Evolutionary conservation across 2,113 vertebrate genomes (phyloP), one percentile per base, ranked within the genome.

Genomic region (Passer montanus): DNA sequence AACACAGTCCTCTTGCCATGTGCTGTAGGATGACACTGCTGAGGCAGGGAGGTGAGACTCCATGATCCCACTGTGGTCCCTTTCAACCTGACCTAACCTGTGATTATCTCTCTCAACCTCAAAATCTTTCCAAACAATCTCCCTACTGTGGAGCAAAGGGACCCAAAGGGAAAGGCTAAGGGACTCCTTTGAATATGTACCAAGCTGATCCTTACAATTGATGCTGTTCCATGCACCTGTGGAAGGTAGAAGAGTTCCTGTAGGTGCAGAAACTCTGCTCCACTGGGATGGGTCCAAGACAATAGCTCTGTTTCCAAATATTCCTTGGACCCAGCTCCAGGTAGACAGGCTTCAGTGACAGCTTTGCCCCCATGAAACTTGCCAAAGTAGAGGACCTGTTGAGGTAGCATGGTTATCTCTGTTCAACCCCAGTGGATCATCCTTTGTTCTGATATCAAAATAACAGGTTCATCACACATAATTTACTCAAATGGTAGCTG

Each of bases 181-280:
- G 41, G 14, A 47, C 31, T 50, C 37, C 8, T 11, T 16, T 11
- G 8, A 15, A 0, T 10, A 1, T 15, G 6, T 6, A 52, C 27
- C 30, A 68, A 31, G 4, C 11, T 44, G 30, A 59, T 72, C 19
- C 53, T 64, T 47, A 26, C 52, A 77, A 35, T 2, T 7, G 28
- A 24, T 60, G 33, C 16, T 1, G 12, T 68, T 64, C n/a, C 44
- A 31, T 20, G 62, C 14, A 50, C 10, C 27, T n/a, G 2, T 11
- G 41, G 31, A 41, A 91, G 46, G 59, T 0, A 69, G 58, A 27
- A 49, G 30, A 64, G 17, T 27, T 27, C 39, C 41, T 53, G 33
- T 17, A 37, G 35, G 39, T 84, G 23, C 50, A 67, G 43, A 30
- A 35, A 47, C 49, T 21, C 58, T 41, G 17, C 53, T 62, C 20